These are phyloP conservation scores for Trachurus trachurus DNA, from an alignment of 2,797 vertebrate species.

Conservation along the genomic window DNA sequence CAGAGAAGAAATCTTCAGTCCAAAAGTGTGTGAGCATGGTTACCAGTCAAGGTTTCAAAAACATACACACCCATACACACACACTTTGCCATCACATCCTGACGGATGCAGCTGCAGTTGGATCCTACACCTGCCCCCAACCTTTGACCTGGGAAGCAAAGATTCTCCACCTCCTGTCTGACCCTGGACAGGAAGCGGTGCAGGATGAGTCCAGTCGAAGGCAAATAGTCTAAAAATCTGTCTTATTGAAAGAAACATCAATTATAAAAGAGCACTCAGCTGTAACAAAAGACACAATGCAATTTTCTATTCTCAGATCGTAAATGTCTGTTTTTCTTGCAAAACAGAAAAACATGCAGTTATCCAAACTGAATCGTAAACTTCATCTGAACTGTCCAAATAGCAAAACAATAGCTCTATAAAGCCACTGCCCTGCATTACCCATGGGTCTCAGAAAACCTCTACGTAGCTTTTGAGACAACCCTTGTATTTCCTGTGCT, in stretches of 20 bases:
- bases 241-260: neutral
- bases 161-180: slow-evolving; percentile 50
- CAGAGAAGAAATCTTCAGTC: neutral
- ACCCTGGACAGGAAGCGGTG: slow-evolving; percentile 53
- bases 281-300: too few relatives aligned
- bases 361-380: slow-evolving; percentile 41
- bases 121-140: slow-evolving; percentile 75
- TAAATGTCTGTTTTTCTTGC: too few relatives aligned
- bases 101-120: slow-evolving; percentile 76
- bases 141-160: slow-evolving; percentile 70
- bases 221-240: neutral
- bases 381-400: slow-evolving; percentile 62
- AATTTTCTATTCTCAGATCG: too few relatives aligned
- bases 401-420: slow-evolving; percentile 59
- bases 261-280: neutral
- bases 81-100: slow-evolving; percentile 55
- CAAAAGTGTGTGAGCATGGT: slow-evolving; percentile 4
- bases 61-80: slow-evolving; percentile 17
- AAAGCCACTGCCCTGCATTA: slow-evolving; percentile 27
- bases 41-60: slow-evolving; percentile 23
- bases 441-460: slow-evolving; percentile 34
- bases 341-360: neutral
- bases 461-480: slow-evolving; percentile 50
- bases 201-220: slow-evolving; percentile 54
- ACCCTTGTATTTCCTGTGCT: slow-evolving; percentile 65